Conservation (phyloP, 2,888 invertebrate genomes). For the Pristionchus arcanus region DNA sequence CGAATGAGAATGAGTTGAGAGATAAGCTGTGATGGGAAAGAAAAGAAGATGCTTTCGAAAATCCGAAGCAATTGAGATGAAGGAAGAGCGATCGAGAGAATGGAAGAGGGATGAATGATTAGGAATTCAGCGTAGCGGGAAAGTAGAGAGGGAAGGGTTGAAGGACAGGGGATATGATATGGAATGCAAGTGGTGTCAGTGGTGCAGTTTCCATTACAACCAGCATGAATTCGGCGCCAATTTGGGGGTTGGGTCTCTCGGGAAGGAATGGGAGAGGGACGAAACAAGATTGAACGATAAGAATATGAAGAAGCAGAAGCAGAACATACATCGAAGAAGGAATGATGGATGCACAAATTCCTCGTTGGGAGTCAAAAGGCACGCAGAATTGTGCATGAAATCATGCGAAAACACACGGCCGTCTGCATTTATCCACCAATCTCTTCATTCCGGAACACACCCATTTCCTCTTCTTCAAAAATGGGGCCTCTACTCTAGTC, state of each 20-base stretch:
- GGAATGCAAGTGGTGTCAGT: not conserved
- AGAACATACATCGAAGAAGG: slow-evolving; percentile 19
- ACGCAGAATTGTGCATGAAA: not conserved
- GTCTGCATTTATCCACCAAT: not conserved
- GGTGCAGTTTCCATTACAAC: not conserved
- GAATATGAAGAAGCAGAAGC: not conserved
- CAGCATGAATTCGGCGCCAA: not conserved
- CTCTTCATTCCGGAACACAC: not conserved
- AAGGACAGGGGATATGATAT: not conserved
- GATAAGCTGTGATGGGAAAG: not conserved
- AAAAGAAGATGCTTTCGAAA: not conserved
- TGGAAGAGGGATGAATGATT: not conserved
- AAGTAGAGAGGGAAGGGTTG: not conserved
- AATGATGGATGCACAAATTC: slow-evolving; percentile 13
- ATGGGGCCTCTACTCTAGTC: not conserved
- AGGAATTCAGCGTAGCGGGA: not conserved
- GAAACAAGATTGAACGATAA: slow-evolving; percentile 45
- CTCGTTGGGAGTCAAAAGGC: not conserved
- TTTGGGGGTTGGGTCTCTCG: not conserved
- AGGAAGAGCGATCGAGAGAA: not conserved
- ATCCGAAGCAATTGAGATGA: not conserved
- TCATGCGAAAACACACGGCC: not conserved
- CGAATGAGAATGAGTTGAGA: not conserved
- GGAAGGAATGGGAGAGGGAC: not conserved
- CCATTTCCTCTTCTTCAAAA: slow-evolving; percentile 28